Evolutionary conservation across 1,140 invertebrate genomes (phyloP), one percentile per base, ranked within the genome.

Genomic region (Drosophila sproati): DNA sequence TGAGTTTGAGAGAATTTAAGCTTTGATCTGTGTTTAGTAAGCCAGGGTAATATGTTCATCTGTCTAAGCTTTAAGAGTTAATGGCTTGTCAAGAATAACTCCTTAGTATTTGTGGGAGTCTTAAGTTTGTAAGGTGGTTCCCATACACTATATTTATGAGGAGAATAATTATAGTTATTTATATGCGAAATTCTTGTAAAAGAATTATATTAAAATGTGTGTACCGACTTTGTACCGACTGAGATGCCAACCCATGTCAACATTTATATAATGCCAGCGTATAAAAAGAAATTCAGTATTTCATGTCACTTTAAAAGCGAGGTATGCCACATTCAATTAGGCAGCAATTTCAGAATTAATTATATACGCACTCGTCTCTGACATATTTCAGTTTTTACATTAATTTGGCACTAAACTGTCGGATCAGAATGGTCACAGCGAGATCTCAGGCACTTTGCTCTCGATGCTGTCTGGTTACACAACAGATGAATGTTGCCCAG

Each of bases 351-450:
- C 50, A 70, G 41, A 80, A 73, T 78, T 83, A 88, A 87, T 88
- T 88, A 80, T 72, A 69, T 56, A 88, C 73, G 83, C 76, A 56
- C 61, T 60, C 55, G 66, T 31, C 48, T 77, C 83, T 73, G 80
- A 77, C 83, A 83, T 88, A 73, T 83, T 78, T 88, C 60, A 77
- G 68, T 80, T 78, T 62, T 88, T 83, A 88, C 83, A 87, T 88
- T 88, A 80, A 83, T 88, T 83, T 88, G 83, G 77, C 83, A 80
- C 77, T 80, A 83, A 87, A 87, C 73, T 87, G 83, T 78, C 77
- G 74, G 73, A 45, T 51, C 48, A 56, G 67, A 77, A 73, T 77
- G 62, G 67, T 50, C 48, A 55, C 20, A 29, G 12, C 3, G 35
- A 39, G 34, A 32, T 31, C 0, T 59, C 34, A 28, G 34, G 47